phyloP scores from a whole-genome alignment of 2,888 invertebrate species.

The Parnassius apollo region DNA sequence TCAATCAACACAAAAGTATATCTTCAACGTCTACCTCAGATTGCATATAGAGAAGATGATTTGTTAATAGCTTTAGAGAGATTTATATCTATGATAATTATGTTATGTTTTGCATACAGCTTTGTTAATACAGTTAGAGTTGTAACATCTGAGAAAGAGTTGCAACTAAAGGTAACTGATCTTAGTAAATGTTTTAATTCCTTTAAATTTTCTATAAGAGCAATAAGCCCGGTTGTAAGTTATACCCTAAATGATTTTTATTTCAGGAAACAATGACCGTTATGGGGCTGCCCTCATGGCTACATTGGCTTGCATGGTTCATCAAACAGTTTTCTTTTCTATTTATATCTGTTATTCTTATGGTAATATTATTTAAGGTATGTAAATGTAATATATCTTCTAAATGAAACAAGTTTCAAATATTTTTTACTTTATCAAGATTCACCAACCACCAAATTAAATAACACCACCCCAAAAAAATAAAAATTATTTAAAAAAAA shows the following conservation, averaged over 20 bases:
- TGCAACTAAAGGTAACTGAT: slow-evolving; percentile 83
- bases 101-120: slow-evolving; percentile 91
- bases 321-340: slow-evolving; percentile 88
- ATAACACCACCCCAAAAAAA: too few species aligned
- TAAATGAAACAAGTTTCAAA: too few species aligned
- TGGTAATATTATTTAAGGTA: slow-evolving; percentile 83
- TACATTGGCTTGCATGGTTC: slow-evolving; percentile 95
- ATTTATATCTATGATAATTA: slow-evolving; percentile 88
- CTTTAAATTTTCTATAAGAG: neutral
- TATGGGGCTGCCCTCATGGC: slow-evolving; percentile 92
- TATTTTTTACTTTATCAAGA: too few species aligned
- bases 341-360: slow-evolving; percentile 82
- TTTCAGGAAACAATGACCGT: slow-evolving; percentile 95
- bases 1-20: slow-evolving; percentile 63
- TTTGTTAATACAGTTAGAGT: slow-evolving; percentile 89
- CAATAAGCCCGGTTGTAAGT: too few species aligned
- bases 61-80: slow-evolving; percentile 84
- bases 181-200: too few species aligned
- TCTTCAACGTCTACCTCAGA: slow-evolving; percentile 87
- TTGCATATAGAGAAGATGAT: slow-evolving; percentile 85
- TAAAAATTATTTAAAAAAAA: too few species aligned
- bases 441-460: too few species aligned
- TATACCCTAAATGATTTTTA: neutral
- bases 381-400: slow-evolving; percentile 31
- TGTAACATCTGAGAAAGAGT: slow-evolving; percentile 88